A percentile compares a stretch with the other conserved stretches of the same genome.
phyloP scores from a whole-genome alignment of 1,140 invertebrate genomes.

The Aphis gossypii region DNA sequence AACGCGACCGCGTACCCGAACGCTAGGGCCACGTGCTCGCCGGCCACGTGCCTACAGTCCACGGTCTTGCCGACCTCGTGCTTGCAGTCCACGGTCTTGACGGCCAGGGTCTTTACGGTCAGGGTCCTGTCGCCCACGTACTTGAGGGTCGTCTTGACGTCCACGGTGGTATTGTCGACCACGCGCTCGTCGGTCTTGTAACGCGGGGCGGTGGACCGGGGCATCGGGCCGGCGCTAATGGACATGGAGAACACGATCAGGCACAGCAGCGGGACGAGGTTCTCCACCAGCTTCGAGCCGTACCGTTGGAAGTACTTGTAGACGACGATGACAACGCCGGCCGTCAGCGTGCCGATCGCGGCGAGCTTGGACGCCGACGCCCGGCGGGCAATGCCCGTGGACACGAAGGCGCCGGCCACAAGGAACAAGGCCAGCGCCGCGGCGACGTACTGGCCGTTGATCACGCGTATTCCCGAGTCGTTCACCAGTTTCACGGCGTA shows the following conservation, averaged over 20 bases:
- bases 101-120: no score
- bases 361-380: conserved; percentile 16
- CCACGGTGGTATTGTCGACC: no score
- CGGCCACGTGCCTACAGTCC: not conserved
- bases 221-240: not conserved
- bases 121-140: no score
- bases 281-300: not conserved
- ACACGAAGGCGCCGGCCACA: not conserved
- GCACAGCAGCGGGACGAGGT: conserved; percentile 17
- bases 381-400: conserved; percentile 17
- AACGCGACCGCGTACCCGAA: conserved; percentile 15
- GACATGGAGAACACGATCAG: conserved; percentile 7
- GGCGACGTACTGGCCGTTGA: conserved; percentile 62
- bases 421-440: conserved; percentile 67
- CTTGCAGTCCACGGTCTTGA: no score
- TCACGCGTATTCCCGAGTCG: conserved; percentile 66
- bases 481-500: conserved; percentile 71
- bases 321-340: not conserved
- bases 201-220: not conserved
- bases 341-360: not conserved
- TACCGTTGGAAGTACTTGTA: not conserved
- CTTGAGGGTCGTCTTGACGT: no score
- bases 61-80: no score
- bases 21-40: conserved; percentile 27
- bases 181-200: not conserved